Conservation (phyloP, 2,113 vertebrate genomes). For the Mormyrus lacerda region DNA sequence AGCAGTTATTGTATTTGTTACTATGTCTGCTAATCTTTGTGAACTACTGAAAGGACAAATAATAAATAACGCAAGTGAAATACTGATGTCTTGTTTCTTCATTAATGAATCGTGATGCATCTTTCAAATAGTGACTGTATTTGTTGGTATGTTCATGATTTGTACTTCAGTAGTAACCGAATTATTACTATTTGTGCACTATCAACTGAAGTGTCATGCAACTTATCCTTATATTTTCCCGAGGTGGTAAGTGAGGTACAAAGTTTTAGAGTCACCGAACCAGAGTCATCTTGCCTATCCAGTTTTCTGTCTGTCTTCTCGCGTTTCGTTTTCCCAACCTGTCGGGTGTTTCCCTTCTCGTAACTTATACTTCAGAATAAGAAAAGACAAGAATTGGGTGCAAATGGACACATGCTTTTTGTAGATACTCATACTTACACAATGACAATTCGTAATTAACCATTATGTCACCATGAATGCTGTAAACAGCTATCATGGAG, state of each 20-base stretch:
- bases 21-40: background rate
- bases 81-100: background rate
- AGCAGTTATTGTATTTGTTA: background rate
- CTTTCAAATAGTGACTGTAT: background rate
- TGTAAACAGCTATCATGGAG: background rate
- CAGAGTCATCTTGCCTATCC: background rate
- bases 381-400: background rate
- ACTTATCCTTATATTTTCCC: too few species aligned
- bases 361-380: background rate
- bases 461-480: too few species aligned
- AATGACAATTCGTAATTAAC: background rate
- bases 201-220: background rate
- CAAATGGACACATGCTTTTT: background rate
- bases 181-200: background rate
- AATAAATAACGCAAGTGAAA: background rate
- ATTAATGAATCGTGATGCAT: background rate
- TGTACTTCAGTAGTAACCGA: background rate
- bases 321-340: background rate
- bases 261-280: background rate
- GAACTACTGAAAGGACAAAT: background rate
- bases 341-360: background rate
- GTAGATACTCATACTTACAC: background rate
- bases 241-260: background rate
- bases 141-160: background rate
- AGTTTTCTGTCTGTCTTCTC: background rate